Percentiles rank a stretch among this genome's conserved stretches.
phyloP scores from a whole-genome alignment of 2,113 vertebrate genomes.

The Cyanistes caeruleus region DNA sequence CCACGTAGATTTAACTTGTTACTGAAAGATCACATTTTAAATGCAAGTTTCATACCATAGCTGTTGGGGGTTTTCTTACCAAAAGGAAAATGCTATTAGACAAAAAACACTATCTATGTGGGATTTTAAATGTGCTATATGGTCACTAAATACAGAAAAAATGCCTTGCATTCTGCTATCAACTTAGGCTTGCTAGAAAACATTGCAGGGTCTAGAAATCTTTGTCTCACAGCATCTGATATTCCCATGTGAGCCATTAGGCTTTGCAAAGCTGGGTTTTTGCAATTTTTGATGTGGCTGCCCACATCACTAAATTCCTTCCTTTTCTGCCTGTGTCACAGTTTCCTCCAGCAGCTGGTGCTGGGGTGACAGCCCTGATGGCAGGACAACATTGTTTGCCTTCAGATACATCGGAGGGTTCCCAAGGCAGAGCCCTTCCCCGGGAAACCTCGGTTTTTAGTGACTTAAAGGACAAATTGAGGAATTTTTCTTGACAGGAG shows the following conservation, averaged over 20 bases:
- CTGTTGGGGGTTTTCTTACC: background rate
- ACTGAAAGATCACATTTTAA: background rate
- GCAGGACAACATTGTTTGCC: background rate
- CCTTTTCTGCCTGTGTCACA: background rate
- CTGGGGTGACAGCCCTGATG: background rate
- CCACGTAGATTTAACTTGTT: conserved; percentile 11
- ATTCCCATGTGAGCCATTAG: background rate
- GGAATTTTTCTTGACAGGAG: conserved; percentile 8
- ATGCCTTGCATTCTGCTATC: background rate
- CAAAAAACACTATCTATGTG: background rate
- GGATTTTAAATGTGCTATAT: background rate
- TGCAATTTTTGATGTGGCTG: background rate
- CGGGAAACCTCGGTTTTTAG: background rate
- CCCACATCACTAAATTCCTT: background rate
- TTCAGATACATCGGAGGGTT: background rate
- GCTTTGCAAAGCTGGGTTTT: background rate
- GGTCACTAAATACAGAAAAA: background rate
- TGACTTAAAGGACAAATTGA: background rate
- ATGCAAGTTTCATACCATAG: background rate
- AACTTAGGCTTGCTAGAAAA: background rate
- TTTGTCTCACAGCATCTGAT: background rate
- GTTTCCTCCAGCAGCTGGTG: background rate
- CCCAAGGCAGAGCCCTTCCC: background rate
- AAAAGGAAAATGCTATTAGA: background rate
- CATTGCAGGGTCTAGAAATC: background rate